Percentiles rank a stretch among this genome's conserved stretches.
Conservation (phyloP, 2,888 invertebrate species). For the Andrena praecox region DNA sequence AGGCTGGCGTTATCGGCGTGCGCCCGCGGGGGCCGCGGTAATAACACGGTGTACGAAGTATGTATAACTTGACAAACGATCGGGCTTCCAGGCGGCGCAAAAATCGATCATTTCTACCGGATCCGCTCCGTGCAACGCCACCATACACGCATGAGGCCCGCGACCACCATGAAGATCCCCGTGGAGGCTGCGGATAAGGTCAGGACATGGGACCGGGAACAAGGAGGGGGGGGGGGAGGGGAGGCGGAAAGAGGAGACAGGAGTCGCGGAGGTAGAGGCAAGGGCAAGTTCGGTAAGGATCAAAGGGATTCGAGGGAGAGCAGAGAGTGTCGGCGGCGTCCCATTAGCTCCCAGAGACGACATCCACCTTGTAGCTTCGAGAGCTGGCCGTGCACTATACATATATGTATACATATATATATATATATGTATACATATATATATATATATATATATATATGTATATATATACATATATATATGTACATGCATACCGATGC, state of each 20-base stretch:
- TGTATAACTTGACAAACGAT: slow-evolving; percentile 30
- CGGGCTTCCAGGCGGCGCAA: slow-evolving; percentile 24
- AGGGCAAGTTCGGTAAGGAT: slow-evolving; percentile 81
- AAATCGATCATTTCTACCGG: slow-evolving; percentile 59
- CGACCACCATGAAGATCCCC: slow-evolving; percentile 79
- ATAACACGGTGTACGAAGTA: slow-evolving; percentile 11
- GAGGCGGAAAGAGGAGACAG: slow-evolving; percentile 62
- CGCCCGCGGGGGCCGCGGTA: neutral
- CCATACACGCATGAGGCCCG: slow-evolving; percentile 52
- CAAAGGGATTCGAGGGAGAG: slow-evolving; percentile 77
- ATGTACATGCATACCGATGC: slow-evolving; percentile 38
- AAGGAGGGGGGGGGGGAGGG: slow-evolving; percentile 40
- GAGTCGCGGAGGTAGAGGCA: slow-evolving; percentile 76
- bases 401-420: too few species aligned
- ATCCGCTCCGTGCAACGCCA: slow-evolving; percentile 27
- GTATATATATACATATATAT: neutral
- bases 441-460: too few species aligned
- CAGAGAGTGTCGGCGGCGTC: slow-evolving; percentile 76
- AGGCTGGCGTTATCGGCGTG: neutral
- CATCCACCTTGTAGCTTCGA: slow-evolving; percentile 76
- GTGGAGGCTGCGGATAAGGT: slow-evolving; percentile 68
- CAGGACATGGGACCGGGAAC: slow-evolving; percentile 46
- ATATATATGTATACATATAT: too few species aligned
- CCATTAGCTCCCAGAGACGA: slow-evolving; percentile 82
- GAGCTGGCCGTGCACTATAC: slow-evolving; percentile 47